Evolutionary conservation across 2,888 invertebrate genomes (phyloP), one percentile per base, ranked within the genome.

Genomic region (Netelia melanura): DNA sequence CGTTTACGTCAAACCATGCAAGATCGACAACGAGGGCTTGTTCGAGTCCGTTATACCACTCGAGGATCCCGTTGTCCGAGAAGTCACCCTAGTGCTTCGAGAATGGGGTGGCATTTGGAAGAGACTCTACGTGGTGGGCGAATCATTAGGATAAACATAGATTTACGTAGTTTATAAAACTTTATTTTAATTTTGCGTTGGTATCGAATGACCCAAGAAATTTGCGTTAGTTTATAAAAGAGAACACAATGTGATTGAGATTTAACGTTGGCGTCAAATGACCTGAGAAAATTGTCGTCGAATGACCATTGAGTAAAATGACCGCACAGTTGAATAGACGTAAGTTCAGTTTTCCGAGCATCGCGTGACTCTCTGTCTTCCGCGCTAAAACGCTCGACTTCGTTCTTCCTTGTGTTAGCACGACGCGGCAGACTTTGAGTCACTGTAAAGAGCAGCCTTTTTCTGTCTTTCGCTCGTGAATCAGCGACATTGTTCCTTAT

Each of bases 101-200:
- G 99, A 99, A 96, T 99, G 99, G 99, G 97, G 97, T 17, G 95
- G 97, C 88, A 96, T 98, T 87, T 98, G 98, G 98, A 98, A 98
- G 92, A 96, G 96, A 89, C 95, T 98, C 65, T 98, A 97, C 95
- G 97, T 98, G 95, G 98, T 98, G 94, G 94, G 96, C 94, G 83
- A 78, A 86, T 64, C 38, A 38, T 38, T 6, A 5, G 38, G 38
- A 38, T 38, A 38, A 3, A 38, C 6, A 38, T 38, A 38, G 6
- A 0, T 38, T 38, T 38, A 38, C 3, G 5, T 38, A 38, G 5
- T 38, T 38, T 38, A 38, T 30, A 30, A 38, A 38, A 38, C 6
- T 38, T 3, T 38, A 38, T 38, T 38, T 5, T 5, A 6, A 38
- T 38, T 38, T 38, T 38, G 1, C 38, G 6, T 38, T 38, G 0